Evolutionary conservation across 2,888 invertebrate genomes (phyloP), one percentile per base, ranked within the genome.

Genomic region (Anthrax anthrax): DNA sequence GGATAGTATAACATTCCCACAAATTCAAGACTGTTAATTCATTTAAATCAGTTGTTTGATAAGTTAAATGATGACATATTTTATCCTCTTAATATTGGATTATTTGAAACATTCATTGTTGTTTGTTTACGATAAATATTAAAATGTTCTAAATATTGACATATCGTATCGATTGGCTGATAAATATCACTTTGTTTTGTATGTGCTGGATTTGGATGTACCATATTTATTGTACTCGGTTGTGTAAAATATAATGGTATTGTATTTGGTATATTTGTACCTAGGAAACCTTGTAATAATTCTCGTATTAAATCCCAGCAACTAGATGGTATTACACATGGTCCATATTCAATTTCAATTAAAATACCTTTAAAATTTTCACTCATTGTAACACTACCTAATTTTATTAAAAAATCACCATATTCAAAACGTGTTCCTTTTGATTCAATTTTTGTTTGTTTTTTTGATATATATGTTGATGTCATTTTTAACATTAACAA

Each of bases 141-240:
- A 62, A 95, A 95, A 61, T 94, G 90, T 68, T 95, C 94, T 60
- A 94, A 72, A 63, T 95, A 95, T 63, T 95, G 95, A 56, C 89
- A 86, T 51, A 94, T 82, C 0, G 92, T 92, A 63, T 95, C 92
- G 55, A 89, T 81, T 0, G 95, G 91, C 27, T 85, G 83, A 66
- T 90, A 94, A 46, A 85, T 75, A 43, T 87, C 87, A 60, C 84
- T 86, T 80, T 86, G 81, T 51, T 81, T 75, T 55, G 75, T 50
- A 47, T 65, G 62, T 46, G 60, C 64, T 42, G 65, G 64, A 38
- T 63, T 65, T 17, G 63, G 54, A 43, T 65, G 65, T 50, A 60
- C 45, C 45, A 62, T 60, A 1, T 63, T 64, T 57, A 64, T 61
- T 4, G 62, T 57, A 46, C 62, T 64, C 1, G 63, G 61, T 37